phyloP scores from a whole-genome alignment of 2,113 vertebrate genomes.

The Opisthocomus hoazin region DNA sequence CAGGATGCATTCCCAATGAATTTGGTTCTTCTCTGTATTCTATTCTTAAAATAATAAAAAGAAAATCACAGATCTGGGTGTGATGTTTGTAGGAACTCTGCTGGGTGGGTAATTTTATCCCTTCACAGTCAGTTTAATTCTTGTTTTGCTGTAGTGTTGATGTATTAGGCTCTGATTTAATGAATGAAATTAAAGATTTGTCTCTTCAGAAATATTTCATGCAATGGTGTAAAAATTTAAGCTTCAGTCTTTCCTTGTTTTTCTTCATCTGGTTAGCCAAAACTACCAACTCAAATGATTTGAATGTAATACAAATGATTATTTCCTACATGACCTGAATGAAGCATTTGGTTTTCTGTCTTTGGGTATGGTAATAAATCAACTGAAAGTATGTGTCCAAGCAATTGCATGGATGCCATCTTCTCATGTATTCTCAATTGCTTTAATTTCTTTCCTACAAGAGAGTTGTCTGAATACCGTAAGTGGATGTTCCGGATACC shows the following conservation, averaged over 20 bases:
- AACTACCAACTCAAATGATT: neutral
- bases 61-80: neutral
- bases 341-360: neutral
- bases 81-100: neutral
- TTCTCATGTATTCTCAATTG: neutral
- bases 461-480: neutral
- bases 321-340: neutral
- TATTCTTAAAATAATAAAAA: neutral
- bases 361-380: neutral
- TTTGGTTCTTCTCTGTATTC: accelerated
- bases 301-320: neutral
- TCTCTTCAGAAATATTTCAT: neutral
- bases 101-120: neutral
- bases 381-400: neutral
- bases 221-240: neutral
- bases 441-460: neutral
- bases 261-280: neutral
- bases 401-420: neutral
- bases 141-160: neutral
- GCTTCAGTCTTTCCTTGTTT: neutral
- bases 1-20: neutral
- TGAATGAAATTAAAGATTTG: neutral
- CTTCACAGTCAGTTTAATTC: neutral
- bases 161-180: neutral
- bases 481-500: neutral